Conservation (phyloP, 2,797 vertebrate genomes). For the Heterohyrax brucei region DNA sequence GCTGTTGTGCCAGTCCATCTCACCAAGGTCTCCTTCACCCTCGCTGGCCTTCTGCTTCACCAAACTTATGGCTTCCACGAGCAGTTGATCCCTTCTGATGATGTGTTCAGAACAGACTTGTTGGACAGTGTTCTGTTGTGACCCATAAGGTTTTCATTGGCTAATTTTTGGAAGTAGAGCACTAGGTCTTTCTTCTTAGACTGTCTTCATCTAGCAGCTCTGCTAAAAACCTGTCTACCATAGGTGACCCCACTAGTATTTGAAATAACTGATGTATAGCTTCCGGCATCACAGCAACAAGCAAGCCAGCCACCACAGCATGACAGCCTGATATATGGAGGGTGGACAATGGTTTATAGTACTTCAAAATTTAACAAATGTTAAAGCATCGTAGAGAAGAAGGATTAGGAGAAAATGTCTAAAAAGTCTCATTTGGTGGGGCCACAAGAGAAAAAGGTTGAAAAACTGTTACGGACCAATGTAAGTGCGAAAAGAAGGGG, state of each 20-base stretch:
- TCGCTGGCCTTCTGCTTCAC: no score
- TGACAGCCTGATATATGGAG: background rate
- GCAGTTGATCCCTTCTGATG: background rate
- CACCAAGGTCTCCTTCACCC: background rate
- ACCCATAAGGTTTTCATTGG: background rate
- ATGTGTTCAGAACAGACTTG: background rate
- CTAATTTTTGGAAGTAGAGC: background rate
- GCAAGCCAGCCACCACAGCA: background rate
- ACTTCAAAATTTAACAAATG: constrained; percentile 44
- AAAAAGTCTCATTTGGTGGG: background rate
- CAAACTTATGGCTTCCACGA: background rate
- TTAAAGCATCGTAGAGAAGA: background rate
- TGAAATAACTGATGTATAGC: background rate
- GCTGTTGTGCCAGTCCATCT: background rate
- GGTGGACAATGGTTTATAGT: background rate
- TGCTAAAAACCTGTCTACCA: background rate
- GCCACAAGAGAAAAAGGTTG: background rate
- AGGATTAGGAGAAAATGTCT: background rate
- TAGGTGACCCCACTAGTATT: background rate
- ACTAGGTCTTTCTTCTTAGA: background rate
- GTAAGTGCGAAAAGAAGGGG: background rate
- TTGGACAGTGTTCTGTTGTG: background rate
- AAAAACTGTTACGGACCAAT: background rate
- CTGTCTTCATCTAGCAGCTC: background rate
- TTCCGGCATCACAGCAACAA: background rate